Base-by-base conservation (phyloP, 2,797 vertebrate species). In the Takifugu ocellatus region DNA sequence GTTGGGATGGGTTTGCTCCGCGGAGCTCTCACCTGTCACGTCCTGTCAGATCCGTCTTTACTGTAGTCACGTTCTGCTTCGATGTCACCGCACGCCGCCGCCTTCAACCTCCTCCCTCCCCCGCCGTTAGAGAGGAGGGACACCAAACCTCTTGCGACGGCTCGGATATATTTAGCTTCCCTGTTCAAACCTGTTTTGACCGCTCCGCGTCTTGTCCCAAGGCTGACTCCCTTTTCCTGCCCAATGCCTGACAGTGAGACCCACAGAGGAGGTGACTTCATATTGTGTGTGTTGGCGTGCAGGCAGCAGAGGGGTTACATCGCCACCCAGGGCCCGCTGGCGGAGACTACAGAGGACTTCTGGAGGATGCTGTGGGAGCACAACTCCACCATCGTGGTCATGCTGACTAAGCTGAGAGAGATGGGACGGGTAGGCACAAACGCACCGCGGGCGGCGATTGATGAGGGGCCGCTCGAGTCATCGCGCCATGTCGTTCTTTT, bases 311-410 rank as follows among this genome's bases (percentile, higher is more conserved):
- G 91, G 79, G 96, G 94, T 0, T 98, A 98, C 86, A 98, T 98
- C 0, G 95, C 95, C 43, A 99, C 95, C 0, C 97, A 98, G 81
- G 97, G 97, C 56, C 97, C 97, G 0, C 88, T 99, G 85, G 96
- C 97, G 0, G 97, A 99, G 88, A 99, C 96, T 72, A 99, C 97
- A 0, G 96, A 99, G 73, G 97, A 99, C 61, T 99, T 98, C 91
- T 99, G 96, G 97, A 91, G 97, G 71, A 98, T 96, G 93, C 85
- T 98, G 10, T 99, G 97, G 97, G 96, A 99, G 55, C 94, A 98
- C 89, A 98, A 99, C 88, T 98, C 97, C 33, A 99, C 97, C 55
- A 98, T 99, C 0, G 96, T 99, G 0, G 97, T 98, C 72, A 98
- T 98, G 96, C 84, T 98, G 67, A 97, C 96, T 5, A 99, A 97